Percentiles rank a stretch among this genome's conserved stretches.
phyloP scores from a whole-genome alignment of 2,797 vertebrate species.

The Bothrops alternatus region DNA sequence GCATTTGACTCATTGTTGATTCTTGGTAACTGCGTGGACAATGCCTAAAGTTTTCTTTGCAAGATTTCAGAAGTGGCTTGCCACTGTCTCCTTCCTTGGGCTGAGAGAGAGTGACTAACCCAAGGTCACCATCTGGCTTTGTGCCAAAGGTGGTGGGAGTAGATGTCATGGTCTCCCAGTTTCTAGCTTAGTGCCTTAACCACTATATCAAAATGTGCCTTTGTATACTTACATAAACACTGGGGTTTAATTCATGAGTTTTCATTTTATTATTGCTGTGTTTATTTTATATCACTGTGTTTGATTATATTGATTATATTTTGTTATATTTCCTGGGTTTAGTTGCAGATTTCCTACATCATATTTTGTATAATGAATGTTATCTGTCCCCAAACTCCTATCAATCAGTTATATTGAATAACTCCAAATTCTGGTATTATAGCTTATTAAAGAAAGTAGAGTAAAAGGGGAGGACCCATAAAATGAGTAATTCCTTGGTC shows the following conservation, averaged over 20 bases:
- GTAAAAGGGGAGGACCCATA: neutral
- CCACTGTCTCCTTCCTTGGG: neutral
- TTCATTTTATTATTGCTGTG: neutral
- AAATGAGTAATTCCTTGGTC: neutral
- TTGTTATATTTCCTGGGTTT: neutral
- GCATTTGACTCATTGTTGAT: neutral
- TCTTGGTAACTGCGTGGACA: neutral
- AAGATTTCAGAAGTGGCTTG: neutral
- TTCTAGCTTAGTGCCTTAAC: neutral
- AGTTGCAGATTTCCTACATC: neutral
- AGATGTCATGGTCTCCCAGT: neutral
- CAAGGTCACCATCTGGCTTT: neutral
- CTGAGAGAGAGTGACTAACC: neutral
- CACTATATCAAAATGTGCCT: neutral
- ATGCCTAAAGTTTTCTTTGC: neutral
- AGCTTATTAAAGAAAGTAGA: neutral
- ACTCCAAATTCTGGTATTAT: neutral
- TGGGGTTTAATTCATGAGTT: neutral
- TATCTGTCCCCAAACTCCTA: neutral
- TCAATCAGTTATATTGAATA: neutral
- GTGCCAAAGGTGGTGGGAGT: neutral
- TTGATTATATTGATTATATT: neutral
- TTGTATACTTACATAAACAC: neutral
- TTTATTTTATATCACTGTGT: neutral
- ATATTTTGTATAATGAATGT: neutral